Evolutionary conservation across 2,113 vertebrate species (phyloP).

Genomic region (Uropsilus gracilis): DNA sequence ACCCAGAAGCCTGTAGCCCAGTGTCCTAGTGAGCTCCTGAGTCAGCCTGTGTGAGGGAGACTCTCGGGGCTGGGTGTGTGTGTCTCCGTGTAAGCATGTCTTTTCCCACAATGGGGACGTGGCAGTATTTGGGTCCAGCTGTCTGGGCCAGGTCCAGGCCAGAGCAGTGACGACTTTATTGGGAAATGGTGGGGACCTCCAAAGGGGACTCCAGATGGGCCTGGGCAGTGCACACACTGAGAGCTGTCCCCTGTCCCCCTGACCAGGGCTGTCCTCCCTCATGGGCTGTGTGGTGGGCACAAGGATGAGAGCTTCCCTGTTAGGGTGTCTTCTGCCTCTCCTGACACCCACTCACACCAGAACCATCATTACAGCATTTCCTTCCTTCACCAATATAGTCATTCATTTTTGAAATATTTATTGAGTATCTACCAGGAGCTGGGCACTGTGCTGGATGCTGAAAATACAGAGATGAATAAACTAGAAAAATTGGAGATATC

Average conservation of each 20-base stretch:
- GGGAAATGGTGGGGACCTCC: background rate
- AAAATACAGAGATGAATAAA: background rate
- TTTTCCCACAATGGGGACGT: background rate
- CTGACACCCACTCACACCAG: no score
- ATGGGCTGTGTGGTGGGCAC: background rate
- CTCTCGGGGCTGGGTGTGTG: background rate
- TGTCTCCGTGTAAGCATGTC: background rate
- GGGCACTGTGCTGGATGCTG: background rate
- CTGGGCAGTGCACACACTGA: background rate
- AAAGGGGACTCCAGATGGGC: background rate
- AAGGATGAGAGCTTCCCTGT: background rate
- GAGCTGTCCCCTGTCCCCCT: background rate
- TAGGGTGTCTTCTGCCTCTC: background rate
- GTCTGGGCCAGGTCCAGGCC: background rate
- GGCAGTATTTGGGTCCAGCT: background rate
- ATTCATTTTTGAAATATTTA: background rate
- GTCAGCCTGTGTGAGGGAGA: background rate
- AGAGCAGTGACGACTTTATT: background rate
- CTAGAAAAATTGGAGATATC: background rate
- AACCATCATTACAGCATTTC: background rate
- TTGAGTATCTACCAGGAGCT: background rate
- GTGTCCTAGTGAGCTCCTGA: conserved; percentile 9
- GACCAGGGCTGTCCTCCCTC: background rate
- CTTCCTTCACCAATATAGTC: background rate
- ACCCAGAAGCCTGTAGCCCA: background rate